These are phyloP conservation scores for Yponomeuta cagnagella DNA, from an alignment of 2,888 invertebrate species.

Conservation along the genomic window DNA sequence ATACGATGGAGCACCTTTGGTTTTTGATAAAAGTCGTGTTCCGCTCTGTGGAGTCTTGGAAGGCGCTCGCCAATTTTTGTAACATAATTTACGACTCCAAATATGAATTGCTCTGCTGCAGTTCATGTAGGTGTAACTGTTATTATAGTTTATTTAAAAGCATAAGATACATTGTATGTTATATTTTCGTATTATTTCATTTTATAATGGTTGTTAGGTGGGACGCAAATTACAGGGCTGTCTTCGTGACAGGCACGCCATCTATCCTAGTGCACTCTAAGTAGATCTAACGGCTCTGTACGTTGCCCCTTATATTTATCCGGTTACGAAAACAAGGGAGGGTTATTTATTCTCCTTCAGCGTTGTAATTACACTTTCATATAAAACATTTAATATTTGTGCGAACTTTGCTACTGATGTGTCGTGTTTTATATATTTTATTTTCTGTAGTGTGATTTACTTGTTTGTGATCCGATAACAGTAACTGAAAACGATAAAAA, in stretches of 20 bases:
- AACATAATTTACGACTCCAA: conserved; percentile 58
- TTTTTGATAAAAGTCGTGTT: neutral
- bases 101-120: conserved; percentile 46
- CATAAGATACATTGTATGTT: conserved; percentile 69
- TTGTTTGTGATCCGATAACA: conserved; percentile 50
- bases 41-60: conserved; percentile 11
- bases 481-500: conserved; percentile 57
- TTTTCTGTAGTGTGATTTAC: conserved; percentile 70
- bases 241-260: neutral
- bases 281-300: conserved; percentile 25
- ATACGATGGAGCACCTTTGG: neutral
- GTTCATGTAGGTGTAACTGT: conserved; percentile 70
- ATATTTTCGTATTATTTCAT: conserved; percentile 63
- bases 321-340: too few relatives aligned
- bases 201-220: conserved; percentile 32
- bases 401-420: conserved; percentile 60
- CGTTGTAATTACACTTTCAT: conserved; percentile 58
- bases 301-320: conserved; percentile 31
- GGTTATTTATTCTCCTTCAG: conserved; percentile 41
- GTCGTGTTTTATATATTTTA: conserved; percentile 68
- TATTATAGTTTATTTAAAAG: conserved; percentile 69
- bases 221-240: neutral
- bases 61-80: conserved; percentile 32
- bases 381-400: conserved; percentile 45
- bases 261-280: neutral